These are phyloP conservation scores for Chelonus insularis DNA, from an alignment of 1,140 invertebrate species.

Conservation along the genomic window DNA sequence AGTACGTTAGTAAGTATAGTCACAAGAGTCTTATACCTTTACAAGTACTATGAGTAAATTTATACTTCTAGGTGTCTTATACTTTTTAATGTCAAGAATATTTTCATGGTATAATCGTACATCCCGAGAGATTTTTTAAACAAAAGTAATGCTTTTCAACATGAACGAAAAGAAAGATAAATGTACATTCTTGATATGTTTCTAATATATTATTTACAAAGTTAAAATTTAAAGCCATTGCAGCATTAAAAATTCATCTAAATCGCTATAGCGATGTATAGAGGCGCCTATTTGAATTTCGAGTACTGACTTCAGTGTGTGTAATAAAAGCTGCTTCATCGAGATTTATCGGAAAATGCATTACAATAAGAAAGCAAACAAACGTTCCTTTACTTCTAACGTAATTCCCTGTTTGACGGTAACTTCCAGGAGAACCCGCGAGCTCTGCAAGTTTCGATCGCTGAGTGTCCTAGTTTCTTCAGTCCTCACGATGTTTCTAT, in stretches of 20 bases:
- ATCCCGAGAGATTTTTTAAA: no score
- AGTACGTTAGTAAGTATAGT: no score
- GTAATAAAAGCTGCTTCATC: neutral
- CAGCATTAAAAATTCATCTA: neutral
- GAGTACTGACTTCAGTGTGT: neutral
- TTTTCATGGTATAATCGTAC: no score
- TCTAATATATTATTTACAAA: neutral
- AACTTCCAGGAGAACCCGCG: slow-evolving; percentile 20
- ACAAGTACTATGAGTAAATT: no score
- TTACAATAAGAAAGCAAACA: slow-evolving; percentile 18
- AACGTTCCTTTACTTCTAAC: slow-evolving; percentile 22
- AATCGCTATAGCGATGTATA: no score
- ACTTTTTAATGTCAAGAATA: no score
- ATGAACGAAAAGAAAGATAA: no score
- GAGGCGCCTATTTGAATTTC: slow-evolving; percentile 4
- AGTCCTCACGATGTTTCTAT: neutral
- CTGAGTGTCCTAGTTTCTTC: slow-evolving; percentile 26
- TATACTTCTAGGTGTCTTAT: no score
- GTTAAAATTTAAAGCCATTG: neutral
- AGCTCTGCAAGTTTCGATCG: slow-evolving; percentile 30
- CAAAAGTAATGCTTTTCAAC: no score
- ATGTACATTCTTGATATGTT: neutral
- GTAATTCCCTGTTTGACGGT: slow-evolving; percentile 21
- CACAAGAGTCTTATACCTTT: no score
- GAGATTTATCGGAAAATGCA: slow-evolving; percentile 24